Percentiles rank a stretch among this genome's conserved stretches.
Conservation (phyloP, 2,888 invertebrate species). For the Rotaria socialis region DNA sequence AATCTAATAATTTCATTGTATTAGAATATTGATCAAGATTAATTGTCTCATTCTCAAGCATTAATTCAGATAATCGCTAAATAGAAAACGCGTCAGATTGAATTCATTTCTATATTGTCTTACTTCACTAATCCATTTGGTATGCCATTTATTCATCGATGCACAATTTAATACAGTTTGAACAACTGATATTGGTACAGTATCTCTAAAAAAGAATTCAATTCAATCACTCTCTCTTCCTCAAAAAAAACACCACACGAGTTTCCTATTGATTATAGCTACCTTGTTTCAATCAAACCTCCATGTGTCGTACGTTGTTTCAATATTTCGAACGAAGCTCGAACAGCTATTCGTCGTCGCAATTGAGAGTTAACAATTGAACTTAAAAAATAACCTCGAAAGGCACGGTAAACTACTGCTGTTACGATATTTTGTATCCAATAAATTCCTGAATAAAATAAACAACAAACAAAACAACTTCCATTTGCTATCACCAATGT, state of each 20-base stretch:
- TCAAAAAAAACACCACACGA: no score
- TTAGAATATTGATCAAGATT: neutral
- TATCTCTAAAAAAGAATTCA: neutral
- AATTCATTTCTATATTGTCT: neutral
- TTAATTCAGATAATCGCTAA: neutral
- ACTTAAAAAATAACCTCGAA: conserved; percentile 57
- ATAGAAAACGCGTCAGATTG: neutral
- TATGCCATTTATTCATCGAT: neutral
- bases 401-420: conserved; percentile 59
- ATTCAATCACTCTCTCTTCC: neutral
- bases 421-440: conserved; percentile 59
- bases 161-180: neutral
- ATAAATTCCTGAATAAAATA: conserved; percentile 52
- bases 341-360: conserved; percentile 54
- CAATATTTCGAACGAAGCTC: conserved; percentile 55
- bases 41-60: neutral
- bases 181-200: neutral
- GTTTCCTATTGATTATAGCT: neutral
- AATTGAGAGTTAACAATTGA: conserved; percentile 56
- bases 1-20: neutral
- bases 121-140: neutral
- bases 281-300: neutral
- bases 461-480: neutral
- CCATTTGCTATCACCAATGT: no score
- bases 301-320: neutral